A percentile compares a stretch with the other conserved stretches of the same genome.
These are phyloP conservation scores for Chelonia mydas DNA, from an alignment of 2,797 vertebrate genomes.

Conservation along the genomic window DNA sequence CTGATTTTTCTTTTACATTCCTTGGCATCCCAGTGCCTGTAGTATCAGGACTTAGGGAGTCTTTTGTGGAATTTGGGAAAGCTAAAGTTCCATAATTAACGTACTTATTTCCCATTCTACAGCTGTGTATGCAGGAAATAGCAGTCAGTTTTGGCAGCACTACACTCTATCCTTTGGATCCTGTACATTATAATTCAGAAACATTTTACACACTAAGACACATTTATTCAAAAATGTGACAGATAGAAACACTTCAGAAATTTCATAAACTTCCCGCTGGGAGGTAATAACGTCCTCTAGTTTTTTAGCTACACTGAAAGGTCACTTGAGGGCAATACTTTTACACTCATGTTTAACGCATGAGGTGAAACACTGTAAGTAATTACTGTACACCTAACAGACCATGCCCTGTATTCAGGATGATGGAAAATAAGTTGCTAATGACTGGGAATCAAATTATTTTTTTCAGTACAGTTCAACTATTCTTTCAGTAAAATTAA, in stretches of 20 bases:
- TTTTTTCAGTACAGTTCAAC: conserved; percentile 49
- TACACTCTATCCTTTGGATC: conserved; percentile 26
- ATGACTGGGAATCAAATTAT: conserved; percentile 39
- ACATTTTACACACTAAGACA: conserved; percentile 2
- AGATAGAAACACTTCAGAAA: conserved; percentile 53
- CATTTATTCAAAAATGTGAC: conserved; percentile 36
- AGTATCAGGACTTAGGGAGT: not conserved
- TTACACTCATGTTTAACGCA: conserved; percentile 28
- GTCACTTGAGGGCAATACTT: conserved; percentile 42
- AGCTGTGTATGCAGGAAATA: not conserved
- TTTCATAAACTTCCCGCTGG: conserved; percentile 59
- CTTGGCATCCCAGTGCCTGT: not conserved
- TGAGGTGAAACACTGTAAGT: conserved; percentile 15
- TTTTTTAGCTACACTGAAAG: conserved; percentile 40
- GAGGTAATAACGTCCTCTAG: conserved; percentile 44
- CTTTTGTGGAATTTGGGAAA: conserved; percentile 3
- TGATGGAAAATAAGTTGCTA: conserved; percentile 50
- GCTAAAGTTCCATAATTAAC: conserved; percentile 3
- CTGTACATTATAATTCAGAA: conserved; percentile 51
- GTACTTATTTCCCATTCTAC: conserved; percentile 32
- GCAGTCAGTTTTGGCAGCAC: conserved; percentile 20
- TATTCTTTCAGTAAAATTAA: conserved; percentile 52
- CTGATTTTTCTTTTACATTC: not conserved
- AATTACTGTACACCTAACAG: conserved; percentile 31
- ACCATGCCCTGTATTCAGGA: not conserved